Percentiles rank a stretch among this genome's conserved stretches.
These are phyloP conservation scores for Eupithecia subumbrata DNA, from an alignment of 2,888 invertebrate genomes.

Conservation along the genomic window DNA sequence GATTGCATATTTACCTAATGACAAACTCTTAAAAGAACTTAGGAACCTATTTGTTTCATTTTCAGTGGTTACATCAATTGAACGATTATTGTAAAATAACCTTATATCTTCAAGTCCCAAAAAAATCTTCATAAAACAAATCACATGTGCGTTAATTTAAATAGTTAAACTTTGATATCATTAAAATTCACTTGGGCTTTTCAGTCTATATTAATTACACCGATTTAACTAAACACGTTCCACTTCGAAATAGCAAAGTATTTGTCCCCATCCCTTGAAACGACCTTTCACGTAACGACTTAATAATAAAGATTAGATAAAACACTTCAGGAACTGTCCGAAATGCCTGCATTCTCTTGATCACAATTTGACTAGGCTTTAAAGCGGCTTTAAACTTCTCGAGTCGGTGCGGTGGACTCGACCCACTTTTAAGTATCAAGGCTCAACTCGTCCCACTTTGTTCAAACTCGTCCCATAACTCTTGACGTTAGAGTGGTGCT, in stretches of 20 bases:
- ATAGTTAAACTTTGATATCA: slow-evolving; percentile 17
- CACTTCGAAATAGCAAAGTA: not conserved
- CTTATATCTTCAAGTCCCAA: not conserved
- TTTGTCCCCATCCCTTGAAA: slow-evolving; percentile 12
- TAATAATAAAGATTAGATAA: slow-evolving; percentile 15
- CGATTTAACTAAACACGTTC: slow-evolving; percentile 7
- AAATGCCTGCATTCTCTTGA: slow-evolving; percentile 28
- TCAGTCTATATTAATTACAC: slow-evolving; percentile 29
- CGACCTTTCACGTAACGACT: slow-evolving; percentile 17
- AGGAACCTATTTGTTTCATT: slow-evolving; percentile 10
- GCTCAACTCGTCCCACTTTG: slow-evolving; percentile 16
- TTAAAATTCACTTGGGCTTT: slow-evolving; percentile 28
- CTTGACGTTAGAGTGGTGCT: not conserved
- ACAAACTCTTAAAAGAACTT: slow-evolving; percentile 7
- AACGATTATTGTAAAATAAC: slow-evolving; percentile 6
- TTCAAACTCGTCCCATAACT: slow-evolving; percentile 4
- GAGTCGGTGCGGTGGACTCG: not conserved
- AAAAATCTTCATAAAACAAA: slow-evolving; percentile 26
- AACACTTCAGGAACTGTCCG: slow-evolving; percentile 29
- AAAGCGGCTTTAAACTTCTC: slow-evolving; percentile 26
- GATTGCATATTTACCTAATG: slow-evolving; percentile 7
- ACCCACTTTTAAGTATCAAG: slow-evolving; percentile 6
- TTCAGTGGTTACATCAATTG: not conserved
- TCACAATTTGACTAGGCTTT: slow-evolving; percentile 44
- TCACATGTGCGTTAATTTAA: slow-evolving; percentile 27